Base-by-base conservation (phyloP, 2,888 invertebrate species). In the Glaucopsyche alexis region DNA sequence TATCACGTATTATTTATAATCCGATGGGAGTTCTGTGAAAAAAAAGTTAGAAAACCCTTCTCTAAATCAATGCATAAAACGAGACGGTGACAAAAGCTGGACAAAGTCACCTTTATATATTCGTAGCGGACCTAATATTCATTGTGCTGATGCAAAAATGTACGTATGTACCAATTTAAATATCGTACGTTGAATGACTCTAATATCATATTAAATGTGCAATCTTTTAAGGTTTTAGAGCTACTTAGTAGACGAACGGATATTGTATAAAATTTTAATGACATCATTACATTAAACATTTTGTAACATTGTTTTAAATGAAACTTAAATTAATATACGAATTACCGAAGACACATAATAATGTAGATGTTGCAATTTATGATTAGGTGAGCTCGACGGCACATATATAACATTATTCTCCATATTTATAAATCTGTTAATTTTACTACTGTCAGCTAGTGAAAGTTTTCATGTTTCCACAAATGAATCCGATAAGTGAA, bases 81-180 rank as follows among this genome's bases (percentile, higher is more conserved):
- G 45, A 67, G 14, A 19, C 13, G 38, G 40, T 47, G 67, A 67
- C 47, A 45, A 67, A 67, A 16, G 16, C 66, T n/a, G 40, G 66
- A 19, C 67, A 19, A 29, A 49, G 19, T 69, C 69, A 19, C 69
- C 47, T 29, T 29, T 29, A 14, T 29, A 45, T 29, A 14, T 42
- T 66, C 42, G 42, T 66, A 14, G 29, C 67, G 29, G 47, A 47
- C 47, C 29, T 47, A 29, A 13, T 29, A 49, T 19, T 49, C 29
- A 69, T 69, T 69, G 69, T 69, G 29, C 47, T 29, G 1, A 69
- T 69, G 45, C 67, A 67, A 67, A 67, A 69, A 49, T 47, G 38
- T 49, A 49, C 7, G 49, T 38, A 29, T 11, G 19, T 19, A 55
- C 19, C 29, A 69, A 9, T 49, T 29, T 69, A 69, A 40, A 66